Evolutionary conservation across 2,113 vertebrate genomes (phyloP).

Genomic region (Tetrax tetrax): DNA sequence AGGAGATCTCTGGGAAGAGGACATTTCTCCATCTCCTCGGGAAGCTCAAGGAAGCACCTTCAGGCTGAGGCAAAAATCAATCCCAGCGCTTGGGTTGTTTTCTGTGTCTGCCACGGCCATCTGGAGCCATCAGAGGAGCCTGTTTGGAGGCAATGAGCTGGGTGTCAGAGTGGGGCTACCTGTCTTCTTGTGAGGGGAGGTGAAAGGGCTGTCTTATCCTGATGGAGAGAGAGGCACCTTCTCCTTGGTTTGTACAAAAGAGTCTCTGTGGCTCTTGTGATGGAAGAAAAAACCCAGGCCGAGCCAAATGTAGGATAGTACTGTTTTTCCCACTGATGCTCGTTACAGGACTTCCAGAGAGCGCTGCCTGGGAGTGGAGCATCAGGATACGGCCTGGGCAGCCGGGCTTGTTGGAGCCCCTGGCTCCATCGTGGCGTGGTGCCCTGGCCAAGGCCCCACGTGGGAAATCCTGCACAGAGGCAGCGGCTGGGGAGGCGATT

Average conservation of each 20-base stretch:
- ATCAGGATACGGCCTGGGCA: rapidly evolving
- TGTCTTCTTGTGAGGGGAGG: not conserved
- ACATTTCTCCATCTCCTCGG: not conserved
- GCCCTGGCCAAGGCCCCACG: not conserved
- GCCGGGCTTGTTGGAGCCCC: not conserved
- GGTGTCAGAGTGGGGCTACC: not conserved
- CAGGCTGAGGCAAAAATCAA: not conserved
- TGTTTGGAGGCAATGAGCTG: not conserved
- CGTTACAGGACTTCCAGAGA: not conserved
- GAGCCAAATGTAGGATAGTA: not conserved
- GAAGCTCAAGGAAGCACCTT: not conserved
- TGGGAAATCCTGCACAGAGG: rapidly evolving
- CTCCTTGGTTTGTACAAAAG: rapidly evolving
- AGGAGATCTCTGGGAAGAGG: not conserved
- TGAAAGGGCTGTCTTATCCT: not conserved
- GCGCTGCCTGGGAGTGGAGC: not conserved
- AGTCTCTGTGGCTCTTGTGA: not conserved
- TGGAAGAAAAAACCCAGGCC: not conserved
- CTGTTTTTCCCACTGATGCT: not conserved
- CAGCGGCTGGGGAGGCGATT: not conserved
- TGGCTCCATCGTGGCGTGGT: rapidly evolving
- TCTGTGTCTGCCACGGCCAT: not conserved
- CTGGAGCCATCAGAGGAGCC: not conserved
- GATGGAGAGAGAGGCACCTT: not conserved
- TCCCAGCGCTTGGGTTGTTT: not conserved